Base-by-base conservation (phyloP, 1,140 invertebrate genomes). In the Eumeta japonica region DNA sequence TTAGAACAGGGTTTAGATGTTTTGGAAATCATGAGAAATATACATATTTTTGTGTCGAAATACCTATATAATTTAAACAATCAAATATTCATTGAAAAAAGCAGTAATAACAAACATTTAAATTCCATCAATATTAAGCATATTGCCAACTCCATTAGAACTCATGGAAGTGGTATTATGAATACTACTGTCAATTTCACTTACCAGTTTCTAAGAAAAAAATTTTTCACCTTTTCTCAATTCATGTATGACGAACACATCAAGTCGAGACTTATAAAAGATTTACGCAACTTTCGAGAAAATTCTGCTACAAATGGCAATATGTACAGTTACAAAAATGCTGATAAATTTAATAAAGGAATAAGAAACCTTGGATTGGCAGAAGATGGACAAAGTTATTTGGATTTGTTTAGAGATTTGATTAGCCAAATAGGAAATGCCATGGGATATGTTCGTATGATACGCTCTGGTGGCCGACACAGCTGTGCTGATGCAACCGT, bases 191-290 rank as follows among this genome's bases (percentile, higher is more conserved):
- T 97, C 0, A 98, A 98, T 63, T 96, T 93, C 63, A 94, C 93
- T 0, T 99, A 98, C 75, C 94, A 97, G 71, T 98, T 97, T 75
- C 76, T 99, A 28, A 82, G 89, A 41, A 87, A 94, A 40, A 97
- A 98, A 70, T 90, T 99, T 51, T 88, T 89, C 48, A 87, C 88
- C 2, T 97, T 99, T 63, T 98, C 95, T 1, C 94, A 98, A 68
- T 99, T 98, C 68, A 83, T 99, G 50, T 98, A 89, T 65, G 95
- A 99, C 72, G 97, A 99, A 73, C 94, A 97, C 52, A 97, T 99
- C 34, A 98, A 98, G 68, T 97, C 94, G 0, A 81, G 92, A 36
- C 73, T 99, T 0, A 82, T 94, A 35, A 94, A 94, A 73, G 95
- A 98, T 68, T 80, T 92, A 41, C 83, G 87, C 38, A 86, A 76